Evolutionary conservation across 2,888 invertebrate genomes (phyloP).

Genomic region (Habroteleia sp.): DNA sequence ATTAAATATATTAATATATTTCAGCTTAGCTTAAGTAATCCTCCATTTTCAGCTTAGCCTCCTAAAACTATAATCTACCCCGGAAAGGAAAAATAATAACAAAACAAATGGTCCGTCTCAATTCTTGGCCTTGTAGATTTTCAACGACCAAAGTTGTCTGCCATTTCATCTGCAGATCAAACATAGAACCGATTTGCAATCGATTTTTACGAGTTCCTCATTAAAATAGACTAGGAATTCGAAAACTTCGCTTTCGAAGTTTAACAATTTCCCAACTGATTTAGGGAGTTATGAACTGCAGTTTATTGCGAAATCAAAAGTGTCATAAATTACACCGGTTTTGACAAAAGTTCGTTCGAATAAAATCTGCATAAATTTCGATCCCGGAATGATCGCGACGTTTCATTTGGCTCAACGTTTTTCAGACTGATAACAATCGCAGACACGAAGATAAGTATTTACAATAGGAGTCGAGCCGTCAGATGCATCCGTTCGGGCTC

Average conservation of each 20-base stretch:
- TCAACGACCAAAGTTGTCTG: slow-evolving; percentile 8
- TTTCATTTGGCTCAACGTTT: slow-evolving; percentile 7
- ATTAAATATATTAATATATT: slow-evolving; percentile 42
- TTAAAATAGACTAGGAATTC: slow-evolving; percentile 33
- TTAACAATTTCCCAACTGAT: slow-evolving; percentile 30
- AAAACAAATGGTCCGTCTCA: too few species aligned
- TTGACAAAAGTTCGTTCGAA: slow-evolving; percentile 41
- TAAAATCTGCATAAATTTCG: slow-evolving; percentile 38
- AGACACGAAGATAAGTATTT: slow-evolving; percentile 32
- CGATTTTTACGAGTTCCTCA: slow-evolving; percentile 26
- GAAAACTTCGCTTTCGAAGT: slow-evolving; percentile 37
- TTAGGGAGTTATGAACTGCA: slow-evolving; percentile 44
- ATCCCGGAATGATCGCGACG: slow-evolving; percentile 7
- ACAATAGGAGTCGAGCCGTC: slow-evolving; percentile 17
- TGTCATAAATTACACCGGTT: slow-evolving; percentile 41
- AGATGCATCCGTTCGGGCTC: slow-evolving; percentile 29
- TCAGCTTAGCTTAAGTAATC: too few species aligned
- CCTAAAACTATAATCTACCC: too few species aligned
- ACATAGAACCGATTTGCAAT: slow-evolving; percentile 18
- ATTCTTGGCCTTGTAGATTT: too few species aligned
- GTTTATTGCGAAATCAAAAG: slow-evolving; percentile 47
- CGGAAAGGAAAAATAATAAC: too few species aligned
- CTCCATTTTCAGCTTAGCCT: too few species aligned
- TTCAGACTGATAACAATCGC: slow-evolving; percentile 21
- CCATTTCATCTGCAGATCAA: slow-evolving; percentile 15